Conservation (phyloP, 2,888 invertebrate genomes). For the Drosophila affinis region DNA sequence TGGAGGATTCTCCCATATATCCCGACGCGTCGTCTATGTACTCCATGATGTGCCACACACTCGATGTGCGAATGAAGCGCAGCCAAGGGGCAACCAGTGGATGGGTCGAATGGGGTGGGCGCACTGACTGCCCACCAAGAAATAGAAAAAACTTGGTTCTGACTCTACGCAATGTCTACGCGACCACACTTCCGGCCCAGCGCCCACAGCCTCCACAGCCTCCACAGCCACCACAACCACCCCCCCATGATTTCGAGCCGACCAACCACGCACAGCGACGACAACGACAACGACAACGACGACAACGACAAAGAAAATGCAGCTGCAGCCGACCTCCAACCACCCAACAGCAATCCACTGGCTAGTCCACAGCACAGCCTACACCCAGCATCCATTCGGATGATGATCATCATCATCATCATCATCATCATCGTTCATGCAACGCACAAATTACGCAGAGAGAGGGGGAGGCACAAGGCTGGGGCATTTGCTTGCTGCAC, state of each 20-base stretch:
- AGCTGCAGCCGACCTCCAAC: conserved; percentile 46
- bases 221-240: conserved; percentile 9
- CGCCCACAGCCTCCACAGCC: conserved; percentile 16
- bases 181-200: conserved; percentile 65
- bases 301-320: conserved; percentile 50
- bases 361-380: neutral
- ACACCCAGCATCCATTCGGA: neutral
- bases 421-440: conserved; percentile 39
- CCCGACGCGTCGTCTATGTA: conserved; percentile 51
- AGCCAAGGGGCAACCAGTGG: conserved; percentile 18
- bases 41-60: conserved; percentile 18
- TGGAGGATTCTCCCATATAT: conserved; percentile 39
- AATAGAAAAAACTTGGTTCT: conserved; percentile 74
- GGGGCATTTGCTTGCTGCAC: conserved; percentile 73
- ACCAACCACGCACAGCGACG: conserved; percentile 69
- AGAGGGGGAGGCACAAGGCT: conserved; percentile 27
- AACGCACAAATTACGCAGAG: conserved; percentile 54
- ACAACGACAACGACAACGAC: conserved; percentile 10
- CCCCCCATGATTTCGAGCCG: conserved; percentile 45
- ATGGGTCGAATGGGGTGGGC: conserved; percentile 2
- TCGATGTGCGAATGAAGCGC: conserved; percentile 45
- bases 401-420: conserved; percentile 1
- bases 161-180: conserved; percentile 75
- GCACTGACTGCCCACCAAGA: conserved; percentile 47
- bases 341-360: neutral